Percentiles rank a stretch among this genome's conserved stretches.
These are phyloP conservation scores for Apotomis turbidana DNA, from an alignment of 2,888 invertebrate species.

Conservation along the genomic window DNA sequence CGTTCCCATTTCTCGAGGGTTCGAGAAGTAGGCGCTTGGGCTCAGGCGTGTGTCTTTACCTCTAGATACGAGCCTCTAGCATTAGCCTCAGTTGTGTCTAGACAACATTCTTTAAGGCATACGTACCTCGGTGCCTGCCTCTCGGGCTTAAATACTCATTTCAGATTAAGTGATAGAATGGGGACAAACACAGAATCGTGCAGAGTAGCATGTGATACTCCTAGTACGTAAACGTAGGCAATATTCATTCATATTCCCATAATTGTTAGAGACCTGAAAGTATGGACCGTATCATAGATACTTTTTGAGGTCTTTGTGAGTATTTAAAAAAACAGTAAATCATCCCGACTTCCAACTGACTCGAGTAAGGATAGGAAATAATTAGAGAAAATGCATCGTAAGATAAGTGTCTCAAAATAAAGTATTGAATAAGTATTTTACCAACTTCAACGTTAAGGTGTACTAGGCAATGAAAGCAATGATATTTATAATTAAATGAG, in stretches of 20 bases:
- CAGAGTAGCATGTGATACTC: slow-evolving; percentile 81
- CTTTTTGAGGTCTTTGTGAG: slow-evolving; percentile 51
- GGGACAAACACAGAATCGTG: slow-evolving; percentile 65
- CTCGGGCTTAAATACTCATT: slow-evolving; percentile 29
- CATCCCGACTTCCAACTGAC: slow-evolving; percentile 72
- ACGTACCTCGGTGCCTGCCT: background rate
- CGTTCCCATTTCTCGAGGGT: slow-evolving; percentile 67
- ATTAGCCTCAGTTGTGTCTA: background rate
- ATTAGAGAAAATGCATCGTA: slow-evolving; percentile 80
- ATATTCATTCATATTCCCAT: slow-evolving; percentile 60
- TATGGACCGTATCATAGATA: slow-evolving; percentile 44
- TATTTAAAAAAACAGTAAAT: slow-evolving; percentile 48
- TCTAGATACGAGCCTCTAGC: background rate
- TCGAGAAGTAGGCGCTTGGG: slow-evolving; percentile 28
- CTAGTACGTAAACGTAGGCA: slow-evolving; percentile 71
- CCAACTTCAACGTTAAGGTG: slow-evolving; percentile 76
- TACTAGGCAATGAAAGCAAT: slow-evolving; percentile 80
- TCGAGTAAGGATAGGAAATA: slow-evolving; percentile 73
- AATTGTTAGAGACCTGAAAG: slow-evolving; percentile 50
- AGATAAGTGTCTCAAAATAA: slow-evolving; percentile 76
- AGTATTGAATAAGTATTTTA: slow-evolving; percentile 83
- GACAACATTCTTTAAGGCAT: background rate
- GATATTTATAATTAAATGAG: slow-evolving; percentile 77
- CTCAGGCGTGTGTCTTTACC: slow-evolving; percentile 8
- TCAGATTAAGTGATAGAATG: slow-evolving; percentile 56